Conservation (phyloP, 2,888 invertebrate genomes). For the Proisotoma minuta region DNA sequence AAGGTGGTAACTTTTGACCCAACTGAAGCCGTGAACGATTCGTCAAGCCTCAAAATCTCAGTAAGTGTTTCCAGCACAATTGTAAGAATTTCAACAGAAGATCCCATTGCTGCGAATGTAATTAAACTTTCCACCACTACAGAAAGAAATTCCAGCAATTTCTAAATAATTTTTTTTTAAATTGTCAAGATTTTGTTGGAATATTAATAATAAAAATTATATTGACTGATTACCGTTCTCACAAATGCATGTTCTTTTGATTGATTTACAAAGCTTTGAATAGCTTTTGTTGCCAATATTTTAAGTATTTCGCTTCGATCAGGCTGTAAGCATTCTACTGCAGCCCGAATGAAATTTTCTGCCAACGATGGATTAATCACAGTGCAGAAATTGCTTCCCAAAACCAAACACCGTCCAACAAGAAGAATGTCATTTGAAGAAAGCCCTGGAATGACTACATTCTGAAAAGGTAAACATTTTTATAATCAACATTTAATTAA, state of each 20-base stretch:
- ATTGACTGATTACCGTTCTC: constrained; percentile 23
- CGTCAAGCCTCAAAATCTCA: constrained; percentile 56
- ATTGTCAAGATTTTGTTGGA: background rate
- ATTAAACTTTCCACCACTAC: constrained; percentile 40
- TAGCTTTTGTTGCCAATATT: constrained; percentile 45
- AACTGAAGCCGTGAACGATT: constrained; percentile 60
- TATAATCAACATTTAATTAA: background rate
- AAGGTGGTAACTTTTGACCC: constrained; percentile 63
- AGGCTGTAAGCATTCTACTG: constrained; percentile 42
- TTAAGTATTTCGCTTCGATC: constrained; percentile 40
- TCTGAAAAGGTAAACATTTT: constrained; percentile 7
- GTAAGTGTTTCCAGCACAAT: constrained; percentile 41
- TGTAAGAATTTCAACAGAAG: constrained; percentile 39
- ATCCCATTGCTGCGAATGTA: constrained; percentile 40
- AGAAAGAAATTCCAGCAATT: constrained; percentile 40
- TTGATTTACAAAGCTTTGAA: constrained; percentile 38
- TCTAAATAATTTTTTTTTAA: constrained; percentile 16
- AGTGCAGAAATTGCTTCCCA: constrained; percentile 45
- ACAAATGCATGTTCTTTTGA: constrained; percentile 37
- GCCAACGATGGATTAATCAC: constrained; percentile 42
- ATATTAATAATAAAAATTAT: background rate
- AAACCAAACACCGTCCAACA: constrained; percentile 45
- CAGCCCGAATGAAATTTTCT: constrained; percentile 42
- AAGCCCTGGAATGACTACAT: constrained; percentile 45
- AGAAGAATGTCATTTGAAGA: constrained; percentile 41